Percentiles rank a stretch among this genome's conserved stretches.
Evolutionary conservation across 2,888 invertebrate genomes (phyloP).

Genomic region (Protula sp.): DNA sequence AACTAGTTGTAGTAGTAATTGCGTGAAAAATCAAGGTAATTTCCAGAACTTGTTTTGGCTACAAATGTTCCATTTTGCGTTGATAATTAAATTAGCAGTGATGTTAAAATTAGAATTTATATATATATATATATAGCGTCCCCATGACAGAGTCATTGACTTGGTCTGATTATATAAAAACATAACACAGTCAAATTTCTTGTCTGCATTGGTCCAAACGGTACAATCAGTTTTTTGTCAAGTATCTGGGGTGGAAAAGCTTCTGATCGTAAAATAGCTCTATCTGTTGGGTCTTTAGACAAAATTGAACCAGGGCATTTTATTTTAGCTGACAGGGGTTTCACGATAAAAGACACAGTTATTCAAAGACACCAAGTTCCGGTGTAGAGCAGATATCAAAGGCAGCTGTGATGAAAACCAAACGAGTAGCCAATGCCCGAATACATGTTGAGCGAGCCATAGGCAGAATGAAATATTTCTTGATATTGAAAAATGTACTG

Average conservation of each 20-base stretch:
- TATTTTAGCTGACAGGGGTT: constrained; percentile 26
- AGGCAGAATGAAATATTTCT: constrained; percentile 22
- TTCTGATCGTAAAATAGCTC: constrained; percentile 20
- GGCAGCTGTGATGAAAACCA: constrained; percentile 19
- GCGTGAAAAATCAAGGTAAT: too few relatives aligned
- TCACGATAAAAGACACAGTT: constrained; percentile 19
- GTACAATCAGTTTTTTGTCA: constrained; percentile 17
- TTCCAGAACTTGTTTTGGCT: too few relatives aligned
- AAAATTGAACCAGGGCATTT: constrained; percentile 16
- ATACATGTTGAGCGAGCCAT: constrained; percentile 27
- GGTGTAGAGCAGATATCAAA: constrained; percentile 21
- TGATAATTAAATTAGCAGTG: too few relatives aligned
- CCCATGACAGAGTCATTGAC: too few relatives aligned
- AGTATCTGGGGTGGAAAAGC: constrained; percentile 20
- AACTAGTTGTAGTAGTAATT: too few relatives aligned
- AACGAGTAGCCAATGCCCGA: constrained; percentile 22
- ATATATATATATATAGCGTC: too few relatives aligned
- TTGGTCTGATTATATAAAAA: constrained; percentile 14
- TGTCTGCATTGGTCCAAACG: constrained; percentile 20
- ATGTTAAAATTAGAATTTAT: too few relatives aligned
- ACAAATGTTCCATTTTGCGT: too few relatives aligned
- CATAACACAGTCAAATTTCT: constrained; percentile 21
- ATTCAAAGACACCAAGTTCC: constrained; percentile 11
- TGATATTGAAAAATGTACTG: constrained; percentile 18
- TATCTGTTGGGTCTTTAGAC: constrained; percentile 14